A percentile compares a stretch with the other conserved stretches of the same genome.
phyloP scores from a whole-genome alignment of 2,797 vertebrate genomes.

The Ammospiza maritima region DNA sequence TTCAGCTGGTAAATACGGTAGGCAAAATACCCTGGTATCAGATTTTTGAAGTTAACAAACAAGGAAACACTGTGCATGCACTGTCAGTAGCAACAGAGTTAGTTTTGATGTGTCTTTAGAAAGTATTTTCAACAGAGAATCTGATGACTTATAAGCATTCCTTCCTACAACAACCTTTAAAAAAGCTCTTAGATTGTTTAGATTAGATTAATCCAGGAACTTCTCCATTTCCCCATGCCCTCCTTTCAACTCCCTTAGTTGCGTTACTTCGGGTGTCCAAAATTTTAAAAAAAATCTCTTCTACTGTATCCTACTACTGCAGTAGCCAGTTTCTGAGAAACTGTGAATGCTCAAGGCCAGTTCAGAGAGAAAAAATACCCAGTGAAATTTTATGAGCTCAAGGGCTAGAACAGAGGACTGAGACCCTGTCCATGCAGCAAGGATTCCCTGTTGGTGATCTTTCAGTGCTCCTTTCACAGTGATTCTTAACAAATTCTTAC shows the following conservation, averaged over 20 bases:
- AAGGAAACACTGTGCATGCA: background rate
- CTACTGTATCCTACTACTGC: background rate
- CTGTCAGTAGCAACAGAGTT: background rate
- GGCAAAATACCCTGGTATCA: background rate
- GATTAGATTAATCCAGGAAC: background rate
- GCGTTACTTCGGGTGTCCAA: background rate
- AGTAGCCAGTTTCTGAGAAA: background rate
- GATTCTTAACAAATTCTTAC: background rate
- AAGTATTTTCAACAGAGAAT: background rate
- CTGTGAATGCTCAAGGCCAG: background rate
- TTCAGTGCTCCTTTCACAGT: background rate
- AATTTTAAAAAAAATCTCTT: background rate
- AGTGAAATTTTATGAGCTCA: background rate
- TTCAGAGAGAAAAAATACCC: background rate
- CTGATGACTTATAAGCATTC: background rate
- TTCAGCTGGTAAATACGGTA: background rate
- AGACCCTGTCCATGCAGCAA: background rate
- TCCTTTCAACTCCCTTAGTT: background rate
- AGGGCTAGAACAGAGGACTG: background rate
- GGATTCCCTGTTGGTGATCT: background rate
- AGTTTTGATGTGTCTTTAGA: background rate
- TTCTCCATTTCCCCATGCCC: background rate
- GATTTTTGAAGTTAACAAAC: background rate
- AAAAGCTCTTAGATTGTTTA: background rate
- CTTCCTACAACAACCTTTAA: background rate